Evolutionary conservation across 1,140 invertebrate species (phyloP), one percentile per base, ranked within the genome.

Genomic region (Gonioctena quinquepunctata): DNA sequence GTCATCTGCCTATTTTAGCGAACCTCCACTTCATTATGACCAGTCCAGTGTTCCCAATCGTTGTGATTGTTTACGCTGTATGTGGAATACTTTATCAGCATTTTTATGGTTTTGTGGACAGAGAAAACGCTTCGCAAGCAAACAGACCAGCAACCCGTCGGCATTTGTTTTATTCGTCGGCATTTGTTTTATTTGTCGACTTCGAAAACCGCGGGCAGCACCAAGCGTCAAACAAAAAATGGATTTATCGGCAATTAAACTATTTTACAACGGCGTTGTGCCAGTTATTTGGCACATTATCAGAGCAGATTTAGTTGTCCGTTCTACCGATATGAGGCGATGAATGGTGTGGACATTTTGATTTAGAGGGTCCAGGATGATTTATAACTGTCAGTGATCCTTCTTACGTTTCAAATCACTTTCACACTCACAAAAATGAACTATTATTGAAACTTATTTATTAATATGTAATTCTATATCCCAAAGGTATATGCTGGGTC

Each of bases 181-280:
- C 18, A 11, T 18, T 48, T 28, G 26, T 21, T 42, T 42, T 42
- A 42, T 42, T 42, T 42, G 33, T 42, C 33, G 33, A 42, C 33
- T 42, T 42, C 11, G 33, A 42, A 42, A 42, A 42, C 11, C 33
- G 11, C n/a, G n/a, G n/a, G 33, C 33, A 13, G 33, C 33, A 11
- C 11, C 11, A 2, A 42, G 16, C 33, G 33, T 19, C 21, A 23
- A 48, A 33, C 26, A 62, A 62, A 62, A 42, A 62, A 62, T 60
- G 57, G 23, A 60, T 60, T 60, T 60, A 60, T 62, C 60, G 60
- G 21, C 60, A 62, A 62, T 62, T 62, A 62, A 62, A 62, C 27
- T 62, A 62, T 62, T 62, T 48, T 62, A 48, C 27, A 48, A 62
- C 22, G 60, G 27, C 60, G 26, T 62, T 62, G 28, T 62, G 22